Evolutionary conservation across 2,113 vertebrate species (phyloP).

Genomic region (Melanerpes formicivorus): DNA sequence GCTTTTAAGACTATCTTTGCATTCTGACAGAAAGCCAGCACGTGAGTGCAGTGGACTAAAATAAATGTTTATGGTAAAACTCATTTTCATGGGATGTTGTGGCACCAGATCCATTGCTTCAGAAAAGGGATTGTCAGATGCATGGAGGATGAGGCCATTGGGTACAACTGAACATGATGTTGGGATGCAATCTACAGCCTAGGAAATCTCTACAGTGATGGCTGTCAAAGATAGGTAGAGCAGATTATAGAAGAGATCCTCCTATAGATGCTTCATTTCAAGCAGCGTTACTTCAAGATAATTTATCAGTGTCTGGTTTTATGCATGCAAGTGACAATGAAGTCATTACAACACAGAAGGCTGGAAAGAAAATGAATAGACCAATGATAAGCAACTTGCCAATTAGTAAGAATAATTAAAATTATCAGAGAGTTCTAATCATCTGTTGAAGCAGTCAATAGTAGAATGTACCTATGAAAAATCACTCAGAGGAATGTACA

Average conservation of each 20-base stretch:
- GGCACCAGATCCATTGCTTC: not conserved
- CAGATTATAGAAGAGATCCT: not conserved
- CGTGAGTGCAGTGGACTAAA: not conserved
- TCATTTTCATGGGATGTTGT: not conserved
- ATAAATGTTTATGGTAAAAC: not conserved
- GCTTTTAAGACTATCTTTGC: not conserved
- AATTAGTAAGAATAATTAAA: constrained; percentile 4
- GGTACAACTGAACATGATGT: not conserved
- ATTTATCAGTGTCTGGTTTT: not conserved
- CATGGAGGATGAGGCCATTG: not conserved
- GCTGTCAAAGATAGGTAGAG: not conserved
- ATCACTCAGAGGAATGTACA: not conserved
- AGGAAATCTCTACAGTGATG: not conserved
- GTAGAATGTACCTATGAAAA: not conserved
- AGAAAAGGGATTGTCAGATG: not conserved
- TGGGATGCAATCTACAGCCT: not conserved
- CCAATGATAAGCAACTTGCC: not conserved
- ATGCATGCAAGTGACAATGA: not conserved
- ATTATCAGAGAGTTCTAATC: not conserved
- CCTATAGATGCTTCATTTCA: not conserved
- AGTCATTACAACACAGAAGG: not conserved
- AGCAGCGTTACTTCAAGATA: not conserved
- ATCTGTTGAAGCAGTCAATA: constrained; percentile 7
- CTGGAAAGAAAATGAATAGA: not conserved
- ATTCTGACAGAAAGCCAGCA: not conserved